These are phyloP conservation scores for Drosophila neocordata DNA, from an alignment of 1,140 invertebrate genomes.

Conservation along the genomic window DNA sequence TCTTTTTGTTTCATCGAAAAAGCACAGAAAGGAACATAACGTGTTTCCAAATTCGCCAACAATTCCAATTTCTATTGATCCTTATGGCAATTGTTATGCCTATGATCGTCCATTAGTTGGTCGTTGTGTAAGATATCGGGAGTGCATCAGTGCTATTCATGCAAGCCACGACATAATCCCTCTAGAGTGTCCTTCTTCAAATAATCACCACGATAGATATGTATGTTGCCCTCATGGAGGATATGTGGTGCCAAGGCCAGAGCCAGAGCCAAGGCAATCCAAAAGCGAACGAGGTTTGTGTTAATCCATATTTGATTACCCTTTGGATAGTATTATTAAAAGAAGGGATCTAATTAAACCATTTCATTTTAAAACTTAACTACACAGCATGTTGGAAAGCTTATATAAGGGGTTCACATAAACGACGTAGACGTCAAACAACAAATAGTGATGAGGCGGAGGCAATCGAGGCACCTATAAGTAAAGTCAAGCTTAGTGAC, in stretches of 20 bases:
- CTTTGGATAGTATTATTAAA: too few species aligned
- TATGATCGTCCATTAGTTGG: conserved; percentile 40
- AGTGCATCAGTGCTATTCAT: conserved; percentile 41
- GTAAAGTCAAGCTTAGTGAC: conserved; percentile 20
- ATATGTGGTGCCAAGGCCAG: conserved; percentile 16
- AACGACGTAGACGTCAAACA: conserved; percentile 7
- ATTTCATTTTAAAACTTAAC: too few species aligned
- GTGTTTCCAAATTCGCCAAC: not conserved
- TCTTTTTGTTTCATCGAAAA: not conserved
- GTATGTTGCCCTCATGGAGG: conserved; percentile 58
- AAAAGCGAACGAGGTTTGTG: conserved; percentile 45
- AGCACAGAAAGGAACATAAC: not conserved
- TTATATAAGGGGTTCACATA: conserved; percentile 22
- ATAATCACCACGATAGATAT: conserved; percentile 15
- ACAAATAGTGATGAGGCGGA: conserved; percentile 15
- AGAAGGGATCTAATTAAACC: too few species aligned
- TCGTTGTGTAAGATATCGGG: conserved; percentile 33
- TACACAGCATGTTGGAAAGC: conserved; percentile 30
- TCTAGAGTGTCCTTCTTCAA: conserved; percentile 22
- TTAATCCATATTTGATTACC: too few species aligned
- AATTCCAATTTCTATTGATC: conserved; percentile 21
- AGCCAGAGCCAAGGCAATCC: not conserved
- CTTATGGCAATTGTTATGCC: conserved; percentile 49
- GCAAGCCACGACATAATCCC: conserved; percentile 26
- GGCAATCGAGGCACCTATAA: conserved; percentile 28